Evolutionary conservation across 2,888 invertebrate species (phyloP), one percentile per base, ranked within the genome.

Genomic region (Ceramica pisi): DNA sequence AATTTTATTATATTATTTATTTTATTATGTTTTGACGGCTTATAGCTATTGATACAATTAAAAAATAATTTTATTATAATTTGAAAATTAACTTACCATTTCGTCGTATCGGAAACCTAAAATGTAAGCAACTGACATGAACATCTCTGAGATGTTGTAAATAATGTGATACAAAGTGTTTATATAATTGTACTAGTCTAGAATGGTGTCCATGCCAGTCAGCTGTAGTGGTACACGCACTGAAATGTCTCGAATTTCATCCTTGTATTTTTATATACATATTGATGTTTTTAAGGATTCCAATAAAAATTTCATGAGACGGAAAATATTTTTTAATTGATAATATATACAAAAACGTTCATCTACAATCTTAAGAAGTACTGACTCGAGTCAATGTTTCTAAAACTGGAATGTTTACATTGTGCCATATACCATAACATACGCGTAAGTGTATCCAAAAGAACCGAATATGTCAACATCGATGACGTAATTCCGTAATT

Each of bases 281-380:
- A 88, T 90, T 87, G 71, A 84, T 88, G 84, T 91, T 89, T 71
- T 87, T 82, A 88, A 88, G 80, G 78, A 86, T 78, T 83, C 83
- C 62, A 90, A 91, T 90, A 90, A 92, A 92, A 87, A 76, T 63
- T 72, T 83, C 83, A 83, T 82, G 76, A 81, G 90, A 92, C 89
- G 86, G 89, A 92, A 92, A 92, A 92, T 91, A 92, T 89, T 83
- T 85, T 92, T 93, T 92, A 89, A 90, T 93, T 88, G 81, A 88
- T 90, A 90, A 87, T 87, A 88, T 86, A 86, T 88, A 90, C 89
- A 88, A 88, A 89, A 87, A 74, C 72, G 41, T 71, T 70, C 53
- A 62, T 84, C 80, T 75, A 84, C 74, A 80, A 69, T 76, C 57
- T 75, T 78, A 75, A 82, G 55, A 71, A 62, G 41, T 78, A 57